Conservation (phyloP, 2,113 vertebrate species). For the Macquaria australasica region DNA sequence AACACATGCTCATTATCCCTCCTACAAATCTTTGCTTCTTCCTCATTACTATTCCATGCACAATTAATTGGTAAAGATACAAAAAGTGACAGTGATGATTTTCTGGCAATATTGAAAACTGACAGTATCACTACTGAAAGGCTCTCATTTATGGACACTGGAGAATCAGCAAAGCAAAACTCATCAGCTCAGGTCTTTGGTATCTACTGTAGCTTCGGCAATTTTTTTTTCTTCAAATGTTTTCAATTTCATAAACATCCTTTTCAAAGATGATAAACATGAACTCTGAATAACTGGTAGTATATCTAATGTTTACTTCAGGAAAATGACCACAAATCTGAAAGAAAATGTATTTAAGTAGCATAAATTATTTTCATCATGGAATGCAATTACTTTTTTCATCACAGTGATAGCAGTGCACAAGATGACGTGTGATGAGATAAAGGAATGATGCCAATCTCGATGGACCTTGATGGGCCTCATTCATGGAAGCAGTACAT, state of each 20-base stretch:
- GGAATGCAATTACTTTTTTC: neutral
- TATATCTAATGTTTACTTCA: neutral
- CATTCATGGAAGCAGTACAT: constrained; percentile 22
- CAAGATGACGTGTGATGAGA: constrained; percentile 5
- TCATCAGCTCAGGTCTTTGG: neutral
- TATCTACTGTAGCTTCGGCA: neutral
- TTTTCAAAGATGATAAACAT: neutral
- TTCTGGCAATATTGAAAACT: neutral
- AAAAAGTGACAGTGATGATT: constrained; percentile 1
- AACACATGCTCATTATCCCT: constrained; percentile 51
- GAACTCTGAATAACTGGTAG: neutral
- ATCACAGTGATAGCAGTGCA: neutral
- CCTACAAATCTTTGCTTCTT: constrained; percentile 26
- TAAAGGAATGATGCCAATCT: constrained; percentile 1
- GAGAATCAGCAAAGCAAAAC: neutral
- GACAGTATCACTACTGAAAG: neutral
- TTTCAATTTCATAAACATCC: neutral
- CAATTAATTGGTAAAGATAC: constrained; percentile 21
- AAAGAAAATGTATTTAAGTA: neutral
- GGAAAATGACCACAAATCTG: neutral
- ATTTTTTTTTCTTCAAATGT: neutral
- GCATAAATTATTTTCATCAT: neutral
- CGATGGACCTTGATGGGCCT: constrained; percentile 13
- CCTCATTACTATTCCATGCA: constrained; percentile 23
- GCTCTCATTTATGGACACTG: neutral